Base-by-base conservation (phyloP, 2,888 invertebrate species). In the Cremastinae sp. region DNA sequence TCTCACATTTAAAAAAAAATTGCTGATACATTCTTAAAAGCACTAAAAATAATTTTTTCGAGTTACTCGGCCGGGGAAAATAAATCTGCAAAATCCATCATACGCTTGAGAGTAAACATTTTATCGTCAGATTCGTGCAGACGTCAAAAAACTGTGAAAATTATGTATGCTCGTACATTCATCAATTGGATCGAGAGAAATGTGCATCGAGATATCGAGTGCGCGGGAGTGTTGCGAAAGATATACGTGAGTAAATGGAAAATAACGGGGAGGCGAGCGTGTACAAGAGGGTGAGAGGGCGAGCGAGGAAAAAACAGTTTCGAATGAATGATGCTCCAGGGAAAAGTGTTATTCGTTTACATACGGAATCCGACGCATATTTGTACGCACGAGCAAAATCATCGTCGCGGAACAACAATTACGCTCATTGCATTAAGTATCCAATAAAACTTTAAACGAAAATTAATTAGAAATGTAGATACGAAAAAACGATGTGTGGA, bases 131-230 rank as follows among this genome's bases (percentile, higher is more conserved):
- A 54, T 34, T 12, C 7, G 14, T 5, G 34, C 34, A 34, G 34
- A 54, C 36, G 54, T 14, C 5, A 54, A 54, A 36, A 22, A 10
- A 34, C 36, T 8, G 12, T 38, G 16, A 56, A 16, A 16, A 10
- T 16, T 16, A 56, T 56, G 14, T 36, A 0, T 2, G 9, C 16
- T 56, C 10, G 18, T 10, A 14, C 14, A 7, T 36, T 38, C 5
- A 53, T 54, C 53, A 1, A 61, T 54, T 53, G 34, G 10, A 34
- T 22, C 7, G 20, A 62, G 45, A 62, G 62, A 62, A 62, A 56
- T 71, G 12, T 56, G 62, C 54, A 38, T 54, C 20, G 14, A 7
- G 54, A 36, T 62, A 62, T 56, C 45, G 62, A 62, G 36, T 47
- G 38, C 36, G 22, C 8, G 36, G 36, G 36, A 47, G 18, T 62